phyloP scores from a whole-genome alignment of 2,888 invertebrate species.

The Antheraea assamensis region DNA sequence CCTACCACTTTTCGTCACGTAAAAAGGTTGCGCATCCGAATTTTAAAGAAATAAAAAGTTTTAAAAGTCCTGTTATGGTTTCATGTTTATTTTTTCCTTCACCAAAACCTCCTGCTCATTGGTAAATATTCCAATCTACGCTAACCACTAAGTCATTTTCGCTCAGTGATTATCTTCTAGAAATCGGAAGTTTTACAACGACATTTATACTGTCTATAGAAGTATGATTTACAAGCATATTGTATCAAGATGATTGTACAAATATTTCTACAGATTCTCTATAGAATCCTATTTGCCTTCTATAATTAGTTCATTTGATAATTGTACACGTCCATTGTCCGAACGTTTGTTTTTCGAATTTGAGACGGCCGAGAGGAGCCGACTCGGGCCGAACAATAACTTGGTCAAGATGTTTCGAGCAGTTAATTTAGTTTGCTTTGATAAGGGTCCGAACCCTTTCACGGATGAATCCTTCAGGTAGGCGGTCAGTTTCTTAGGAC shows the following conservation, averaged over 20 bases:
- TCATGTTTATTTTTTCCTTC: too few relatives aligned
- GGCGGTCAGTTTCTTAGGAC: conserved; percentile 47
- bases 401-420: conserved; percentile 78
- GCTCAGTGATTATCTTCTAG: too few relatives aligned
- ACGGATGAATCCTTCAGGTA: conserved; percentile 65
- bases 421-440: conserved; percentile 80
- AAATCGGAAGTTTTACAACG: neutral
- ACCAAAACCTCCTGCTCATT: too few relatives aligned
- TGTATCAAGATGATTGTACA: neutral
- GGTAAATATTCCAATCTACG: too few relatives aligned
- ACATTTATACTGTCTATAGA: neutral
- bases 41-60: too few relatives aligned
- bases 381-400: conserved; percentile 62
- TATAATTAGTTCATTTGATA: conserved; percentile 4
- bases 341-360: conserved; percentile 73
- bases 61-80: too few relatives aligned
- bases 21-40: too few relatives aligned
- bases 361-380: conserved; percentile 49
- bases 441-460: conserved; percentile 72
- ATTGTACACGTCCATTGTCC: conserved; percentile 21
- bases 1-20: too few relatives aligned
- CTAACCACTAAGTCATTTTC: too few relatives aligned
- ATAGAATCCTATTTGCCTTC: neutral
- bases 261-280: neutral
- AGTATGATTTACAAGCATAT: neutral